Evolutionary conservation across 2,113 vertebrate species (phyloP).

Genomic region (Plestiodon gilberti): DNA sequence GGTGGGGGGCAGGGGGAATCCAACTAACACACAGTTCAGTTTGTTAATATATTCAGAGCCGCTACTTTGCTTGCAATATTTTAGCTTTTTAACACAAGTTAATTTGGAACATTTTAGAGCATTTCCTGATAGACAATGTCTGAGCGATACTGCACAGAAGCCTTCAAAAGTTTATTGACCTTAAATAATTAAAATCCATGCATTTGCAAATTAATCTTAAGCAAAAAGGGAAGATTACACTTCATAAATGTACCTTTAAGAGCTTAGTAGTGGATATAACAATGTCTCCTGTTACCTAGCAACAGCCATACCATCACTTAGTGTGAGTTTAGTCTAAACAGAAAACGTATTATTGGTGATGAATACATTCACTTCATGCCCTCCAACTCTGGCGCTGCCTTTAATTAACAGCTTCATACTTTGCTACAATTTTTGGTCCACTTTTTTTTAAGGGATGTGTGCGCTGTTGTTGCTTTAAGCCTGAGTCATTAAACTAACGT

Average conservation of each 20-base stretch:
- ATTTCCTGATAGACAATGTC: slow-evolving; percentile 46
- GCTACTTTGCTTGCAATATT: slow-evolving; percentile 70
- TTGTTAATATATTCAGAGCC: slow-evolving; percentile 73
- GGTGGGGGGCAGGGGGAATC: slow-evolving; percentile 4
- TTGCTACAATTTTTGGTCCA: neutral
- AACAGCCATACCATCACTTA: slow-evolving; percentile 62
- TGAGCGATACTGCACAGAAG: slow-evolving; percentile 49
- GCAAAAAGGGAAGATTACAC: slow-evolving; percentile 53
- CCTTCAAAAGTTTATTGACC: slow-evolving; percentile 68
- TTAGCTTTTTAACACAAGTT: slow-evolving; percentile 66
- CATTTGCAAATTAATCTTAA: slow-evolving; percentile 66
- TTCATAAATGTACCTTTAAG: slow-evolving; percentile 65
- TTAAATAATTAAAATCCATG: slow-evolving; percentile 62
- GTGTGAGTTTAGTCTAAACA: slow-evolving; percentile 52
- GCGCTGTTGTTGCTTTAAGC: neutral
- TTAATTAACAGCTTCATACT: slow-evolving; percentile 5
- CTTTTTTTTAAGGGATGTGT: slow-evolving; percentile 14
- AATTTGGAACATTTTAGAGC: slow-evolving; percentile 60
- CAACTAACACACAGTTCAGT: slow-evolving; percentile 58
- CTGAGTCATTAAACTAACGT: neutral
- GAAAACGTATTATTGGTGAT: slow-evolving; percentile 33
- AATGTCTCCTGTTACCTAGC: slow-evolving; percentile 73
- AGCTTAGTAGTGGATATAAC: slow-evolving; percentile 47
- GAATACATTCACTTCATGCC: neutral
- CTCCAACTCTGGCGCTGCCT: neutral